Evolutionary conservation across 2,888 invertebrate genomes (phyloP).

Genomic region (Erebia aethiops): DNA sequence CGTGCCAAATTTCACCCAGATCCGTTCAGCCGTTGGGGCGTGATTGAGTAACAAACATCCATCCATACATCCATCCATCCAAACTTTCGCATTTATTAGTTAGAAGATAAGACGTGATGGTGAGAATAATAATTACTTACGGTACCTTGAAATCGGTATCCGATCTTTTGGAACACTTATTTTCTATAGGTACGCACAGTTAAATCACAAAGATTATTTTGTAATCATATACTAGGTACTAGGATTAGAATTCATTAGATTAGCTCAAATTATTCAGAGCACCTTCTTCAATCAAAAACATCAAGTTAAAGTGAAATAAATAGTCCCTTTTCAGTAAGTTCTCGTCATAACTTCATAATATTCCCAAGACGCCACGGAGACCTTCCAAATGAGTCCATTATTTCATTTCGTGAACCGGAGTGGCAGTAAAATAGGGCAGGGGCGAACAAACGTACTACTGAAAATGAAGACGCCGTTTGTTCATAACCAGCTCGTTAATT

Average conservation of each 20-base stretch:
- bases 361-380: constrained; percentile 60
- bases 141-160: too few species aligned
- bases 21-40: too few species aligned
- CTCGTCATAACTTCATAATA: constrained; percentile 65
- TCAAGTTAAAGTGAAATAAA: constrained; percentile 20
- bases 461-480: constrained; percentile 82
- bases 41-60: too few species aligned
- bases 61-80: too few species aligned
- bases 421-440: constrained; percentile 78
- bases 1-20: too few species aligned
- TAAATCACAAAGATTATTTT: too few species aligned
- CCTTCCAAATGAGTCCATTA: constrained; percentile 72
- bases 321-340: constrained; percentile 42
- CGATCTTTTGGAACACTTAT: too few species aligned
- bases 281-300: constrained; percentile 2
- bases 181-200: too few species aligned
- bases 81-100: too few species aligned
- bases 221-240: background rate
- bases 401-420: constrained; percentile 77
- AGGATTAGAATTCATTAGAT: background rate
- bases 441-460: constrained; percentile 72
- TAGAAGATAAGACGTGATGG: too few species aligned
- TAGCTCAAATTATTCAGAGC: background rate
- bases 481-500: constrained; percentile 83
- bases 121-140: too few species aligned